phyloP scores from a whole-genome alignment of 2,797 vertebrate species.

The Synaphobranchus kaupii region DNA sequence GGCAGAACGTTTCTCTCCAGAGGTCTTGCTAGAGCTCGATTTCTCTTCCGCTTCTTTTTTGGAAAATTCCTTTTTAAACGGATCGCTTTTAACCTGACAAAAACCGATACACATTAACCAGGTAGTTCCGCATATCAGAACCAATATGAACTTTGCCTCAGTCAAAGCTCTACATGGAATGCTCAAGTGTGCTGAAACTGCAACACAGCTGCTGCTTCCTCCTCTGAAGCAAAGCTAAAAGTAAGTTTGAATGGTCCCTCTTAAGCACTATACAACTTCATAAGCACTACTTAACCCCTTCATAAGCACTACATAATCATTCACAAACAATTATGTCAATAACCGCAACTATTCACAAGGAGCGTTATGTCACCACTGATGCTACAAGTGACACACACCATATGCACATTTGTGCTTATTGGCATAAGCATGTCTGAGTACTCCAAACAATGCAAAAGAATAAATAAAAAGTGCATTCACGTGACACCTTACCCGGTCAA shows the following conservation, averaged over 20 bases:
- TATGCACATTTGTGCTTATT: no score
- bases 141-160: not conserved
- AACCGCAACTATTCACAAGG: no score
- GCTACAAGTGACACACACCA: no score
- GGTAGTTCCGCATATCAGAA: not conserved
- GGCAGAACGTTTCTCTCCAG: slow-evolving; percentile 81
- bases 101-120: not conserved
- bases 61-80: slow-evolving; percentile 89
- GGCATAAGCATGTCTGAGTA: not conserved
- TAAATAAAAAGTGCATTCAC: not conserved
- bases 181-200: not conserved
- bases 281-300: no score
- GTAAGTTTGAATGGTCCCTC: not conserved
- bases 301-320: no score
- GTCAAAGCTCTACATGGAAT: not conserved
- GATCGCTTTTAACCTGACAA: slow-evolving; percentile 89
- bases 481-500: slow-evolving; percentile 84
- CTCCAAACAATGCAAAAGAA: not conserved
- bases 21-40: slow-evolving; percentile 73
- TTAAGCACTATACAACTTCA: not conserved
- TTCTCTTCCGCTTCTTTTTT: slow-evolving; percentile 94
- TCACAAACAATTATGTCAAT: no score
- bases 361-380: no score
- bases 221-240: not conserved
- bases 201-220: not conserved